A percentile compares a stretch with the other conserved stretches of the same genome.
Evolutionary conservation across 1,140 invertebrate genomes (phyloP).

Genomic region (Drosophila auraria): DNA sequence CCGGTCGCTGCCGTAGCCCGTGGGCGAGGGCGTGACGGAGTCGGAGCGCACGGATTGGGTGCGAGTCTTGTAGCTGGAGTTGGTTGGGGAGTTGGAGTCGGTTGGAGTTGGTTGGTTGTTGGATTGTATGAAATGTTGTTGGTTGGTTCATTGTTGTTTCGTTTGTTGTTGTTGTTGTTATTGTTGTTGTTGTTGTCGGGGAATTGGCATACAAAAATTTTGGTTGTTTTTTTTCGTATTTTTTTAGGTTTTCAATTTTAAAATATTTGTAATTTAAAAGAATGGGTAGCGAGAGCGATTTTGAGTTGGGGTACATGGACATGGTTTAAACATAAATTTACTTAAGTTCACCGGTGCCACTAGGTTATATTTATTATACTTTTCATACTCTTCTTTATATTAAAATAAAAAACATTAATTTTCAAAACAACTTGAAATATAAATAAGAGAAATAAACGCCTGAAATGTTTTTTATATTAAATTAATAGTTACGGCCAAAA

Average conservation of each 20-base stretch:
- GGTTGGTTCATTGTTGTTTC: constrained; percentile 43
- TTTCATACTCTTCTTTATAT: too few species aligned
- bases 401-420: too few species aligned
- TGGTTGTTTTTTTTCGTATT: constrained; percentile 40
- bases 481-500: too few species aligned
- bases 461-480: too few species aligned
- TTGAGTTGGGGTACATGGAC: constrained; percentile 42
- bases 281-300: constrained; percentile 61
- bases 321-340: constrained; percentile 29
- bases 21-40: constrained; percentile 90
- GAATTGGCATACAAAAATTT: constrained; percentile 71
- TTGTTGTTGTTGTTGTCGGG: constrained; percentile 46
- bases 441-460: too few species aligned
- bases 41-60: constrained; percentile 91
- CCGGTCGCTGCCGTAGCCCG: constrained; percentile 86
- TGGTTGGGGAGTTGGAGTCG: constrained; percentile 17
- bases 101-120: constrained; percentile 43
- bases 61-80: constrained; percentile 86
- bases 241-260: constrained; percentile 40
- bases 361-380: background rate
- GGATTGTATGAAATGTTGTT: constrained; percentile 40
- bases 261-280: constrained; percentile 45
- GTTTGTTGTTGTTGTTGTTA: constrained; percentile 40
- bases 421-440: too few species aligned
- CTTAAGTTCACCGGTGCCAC: constrained; percentile 10